phyloP scores from a whole-genome alignment of 2,888 invertebrate species.

The Nezara viridula region DNA sequence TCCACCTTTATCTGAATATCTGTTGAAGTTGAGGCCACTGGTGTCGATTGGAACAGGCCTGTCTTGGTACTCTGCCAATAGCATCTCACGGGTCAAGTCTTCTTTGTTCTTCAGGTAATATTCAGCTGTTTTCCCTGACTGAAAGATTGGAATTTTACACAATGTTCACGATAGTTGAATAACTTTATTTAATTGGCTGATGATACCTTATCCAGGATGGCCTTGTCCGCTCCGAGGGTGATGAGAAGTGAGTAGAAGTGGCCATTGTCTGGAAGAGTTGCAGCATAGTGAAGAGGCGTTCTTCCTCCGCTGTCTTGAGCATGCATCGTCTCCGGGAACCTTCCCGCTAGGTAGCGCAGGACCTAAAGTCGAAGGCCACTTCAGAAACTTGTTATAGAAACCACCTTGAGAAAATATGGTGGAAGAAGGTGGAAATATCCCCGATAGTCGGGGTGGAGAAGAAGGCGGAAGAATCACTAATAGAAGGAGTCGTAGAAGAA shows the following conservation, averaged over 20 bases:
- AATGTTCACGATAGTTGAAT: not conserved
- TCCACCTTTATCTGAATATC: conserved; percentile 64
- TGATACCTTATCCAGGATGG: conserved; percentile 83
- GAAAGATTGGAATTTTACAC: conserved; percentile 67
- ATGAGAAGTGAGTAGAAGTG: conserved; percentile 88
- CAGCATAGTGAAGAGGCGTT: conserved; percentile 91
- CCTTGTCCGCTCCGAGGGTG: conserved; percentile 88
- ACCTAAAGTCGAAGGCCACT: conserved; percentile 68
- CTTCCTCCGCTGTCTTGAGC: conserved; percentile 84
- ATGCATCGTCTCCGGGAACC: conserved; percentile 90
- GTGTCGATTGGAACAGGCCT: conserved; percentile 61
- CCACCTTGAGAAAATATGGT: too few species aligned
- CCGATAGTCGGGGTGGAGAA: too few species aligned
- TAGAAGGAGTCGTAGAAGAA: too few species aligned
- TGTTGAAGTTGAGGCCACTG: conserved; percentile 62
- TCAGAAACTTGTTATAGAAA: not conserved
- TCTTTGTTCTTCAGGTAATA: conserved; percentile 83
- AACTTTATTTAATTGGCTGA: not conserved
- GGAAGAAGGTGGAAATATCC: too few species aligned
- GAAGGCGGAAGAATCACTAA: too few species aligned
- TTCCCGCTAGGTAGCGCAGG: conserved; percentile 74
- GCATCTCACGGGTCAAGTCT: conserved; percentile 81
- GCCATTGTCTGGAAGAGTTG: conserved; percentile 86
- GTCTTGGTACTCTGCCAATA: conserved; percentile 71
- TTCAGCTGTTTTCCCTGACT: conserved; percentile 87